Conservation (phyloP, 2,797 vertebrate genomes). For the Enteromius fasciolatus region DNA sequence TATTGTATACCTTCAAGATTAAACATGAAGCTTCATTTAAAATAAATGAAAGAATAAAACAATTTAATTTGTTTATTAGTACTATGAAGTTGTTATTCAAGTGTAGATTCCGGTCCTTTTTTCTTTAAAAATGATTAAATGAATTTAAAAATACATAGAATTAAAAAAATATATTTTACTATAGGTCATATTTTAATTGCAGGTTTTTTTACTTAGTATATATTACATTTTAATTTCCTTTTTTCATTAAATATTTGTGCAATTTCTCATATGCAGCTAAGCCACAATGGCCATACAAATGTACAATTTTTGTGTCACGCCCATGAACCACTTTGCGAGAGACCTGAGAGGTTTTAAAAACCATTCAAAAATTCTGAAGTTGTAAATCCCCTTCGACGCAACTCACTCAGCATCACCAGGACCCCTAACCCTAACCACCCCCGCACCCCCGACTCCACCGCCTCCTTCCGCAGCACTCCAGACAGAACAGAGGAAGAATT, state of each 20-base stretch:
- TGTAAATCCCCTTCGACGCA: not conserved
- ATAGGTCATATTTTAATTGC: not conserved
- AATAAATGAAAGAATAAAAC: not conserved
- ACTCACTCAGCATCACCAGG: conserved; percentile 19
- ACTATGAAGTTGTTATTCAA: not conserved
- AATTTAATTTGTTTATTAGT: not conserved
- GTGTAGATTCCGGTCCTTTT: not conserved
- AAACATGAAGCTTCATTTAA: not conserved
- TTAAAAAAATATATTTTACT: too few species aligned
- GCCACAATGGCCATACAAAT: not conserved
- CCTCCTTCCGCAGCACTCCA: conserved; percentile 21
- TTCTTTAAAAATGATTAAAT: not conserved
- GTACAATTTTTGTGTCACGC: not conserved
- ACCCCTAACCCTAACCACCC: not conserved
- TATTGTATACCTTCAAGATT: not conserved
- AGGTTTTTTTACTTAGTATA: not conserved
- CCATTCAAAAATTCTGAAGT: conserved; percentile 26
- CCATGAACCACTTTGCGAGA: not conserved
- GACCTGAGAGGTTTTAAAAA: not conserved
- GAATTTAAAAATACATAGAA: too few species aligned
- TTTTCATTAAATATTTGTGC: not conserved
- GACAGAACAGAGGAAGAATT: conserved; percentile 40
- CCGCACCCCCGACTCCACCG: not conserved
- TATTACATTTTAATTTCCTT: not conserved
- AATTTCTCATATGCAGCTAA: not conserved